A percentile compares a stretch with the other conserved stretches of the same genome.
phyloP scores from a whole-genome alignment of 1,140 invertebrate genomes.

The Zaprionus gabonicus region DNA sequence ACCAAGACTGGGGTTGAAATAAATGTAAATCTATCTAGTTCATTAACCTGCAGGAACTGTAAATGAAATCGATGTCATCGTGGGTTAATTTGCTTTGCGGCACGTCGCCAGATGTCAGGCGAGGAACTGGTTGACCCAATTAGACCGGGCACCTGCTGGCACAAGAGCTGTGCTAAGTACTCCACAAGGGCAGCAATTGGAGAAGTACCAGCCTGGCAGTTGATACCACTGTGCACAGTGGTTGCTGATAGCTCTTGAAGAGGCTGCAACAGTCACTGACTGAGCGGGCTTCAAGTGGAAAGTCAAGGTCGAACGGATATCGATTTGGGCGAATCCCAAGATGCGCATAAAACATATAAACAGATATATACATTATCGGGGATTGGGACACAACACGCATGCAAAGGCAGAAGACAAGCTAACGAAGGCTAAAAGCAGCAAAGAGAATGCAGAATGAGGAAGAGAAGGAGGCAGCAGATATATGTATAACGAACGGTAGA shows the following conservation, averaged over 20 bases:
- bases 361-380: constrained; percentile 1
- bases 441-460: not conserved
- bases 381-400: constrained; percentile 40
- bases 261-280: constrained; percentile 38
- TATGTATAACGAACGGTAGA: constrained; percentile 71
- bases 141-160: constrained; percentile 55
- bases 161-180: constrained; percentile 47
- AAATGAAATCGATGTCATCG: constrained; percentile 22
- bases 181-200: constrained; percentile 58
- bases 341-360: not conserved
- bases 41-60: constrained; percentile 1
- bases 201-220: constrained; percentile 44
- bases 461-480: constrained; percentile 12
- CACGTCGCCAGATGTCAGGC: not conserved
- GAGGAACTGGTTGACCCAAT: constrained; percentile 56
- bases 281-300: constrained; percentile 35
- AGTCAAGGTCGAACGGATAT: constrained; percentile 65
- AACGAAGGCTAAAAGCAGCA: constrained; percentile 36
- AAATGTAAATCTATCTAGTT: not conserved
- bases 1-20: not conserved
- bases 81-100: constrained; percentile 7
- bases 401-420: constrained; percentile 51
- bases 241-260: not conserved
- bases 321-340: constrained; percentile 46
- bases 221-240: constrained; percentile 29